phyloP scores from a whole-genome alignment of 1,140 invertebrate genomes.

The Holcopasites calliopsidis region DNA sequence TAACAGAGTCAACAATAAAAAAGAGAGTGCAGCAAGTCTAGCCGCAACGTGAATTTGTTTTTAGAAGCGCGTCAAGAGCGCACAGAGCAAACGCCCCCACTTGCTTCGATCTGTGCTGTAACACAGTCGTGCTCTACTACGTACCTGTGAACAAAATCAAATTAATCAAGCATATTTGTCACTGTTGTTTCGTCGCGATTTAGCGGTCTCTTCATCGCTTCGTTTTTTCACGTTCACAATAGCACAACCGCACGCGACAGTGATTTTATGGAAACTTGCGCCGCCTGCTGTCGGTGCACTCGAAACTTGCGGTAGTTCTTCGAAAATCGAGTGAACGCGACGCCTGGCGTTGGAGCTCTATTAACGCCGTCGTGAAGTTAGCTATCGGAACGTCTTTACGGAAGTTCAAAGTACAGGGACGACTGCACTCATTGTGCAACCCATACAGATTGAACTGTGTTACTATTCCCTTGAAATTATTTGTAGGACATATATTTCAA shows the following conservation, averaged over 20 bases:
- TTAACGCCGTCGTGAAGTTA: slow-evolving; percentile 36
- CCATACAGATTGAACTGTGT: not conserved
- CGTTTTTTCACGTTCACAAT: not conserved
- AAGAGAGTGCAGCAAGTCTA: not conserved
- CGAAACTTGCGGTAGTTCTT: slow-evolving; percentile 6
- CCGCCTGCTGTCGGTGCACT: not conserved
- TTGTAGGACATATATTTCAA: too few relatives aligned
- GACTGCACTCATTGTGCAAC: not conserved
- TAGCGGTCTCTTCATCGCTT: not conserved
- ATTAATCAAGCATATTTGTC: not conserved
- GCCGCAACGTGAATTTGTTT: not conserved
- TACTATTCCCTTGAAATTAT: too few relatives aligned
- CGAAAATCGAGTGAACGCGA: slow-evolving; percentile 10
- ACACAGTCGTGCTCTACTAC: slow-evolving; percentile 8
- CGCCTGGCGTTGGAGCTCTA: slow-evolving; percentile 24
- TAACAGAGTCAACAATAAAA: slow-evolving; percentile 8
- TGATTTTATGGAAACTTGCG: slow-evolving; percentile 5
- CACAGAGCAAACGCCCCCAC: not conserved
- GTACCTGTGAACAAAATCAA: slow-evolving; percentile 19
- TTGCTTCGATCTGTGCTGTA: not conserved
- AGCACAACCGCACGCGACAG: not conserved
- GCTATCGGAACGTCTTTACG: not conserved
- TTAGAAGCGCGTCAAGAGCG: not conserved
- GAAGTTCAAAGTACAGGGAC: not conserved
- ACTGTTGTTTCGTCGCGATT: not conserved